Evolutionary conservation across 37 sponge, comb jelly and placozoan genomes (phyloP), one percentile per base, ranked within the genome.

Genomic region (Bolinopsis microptera): DNA sequence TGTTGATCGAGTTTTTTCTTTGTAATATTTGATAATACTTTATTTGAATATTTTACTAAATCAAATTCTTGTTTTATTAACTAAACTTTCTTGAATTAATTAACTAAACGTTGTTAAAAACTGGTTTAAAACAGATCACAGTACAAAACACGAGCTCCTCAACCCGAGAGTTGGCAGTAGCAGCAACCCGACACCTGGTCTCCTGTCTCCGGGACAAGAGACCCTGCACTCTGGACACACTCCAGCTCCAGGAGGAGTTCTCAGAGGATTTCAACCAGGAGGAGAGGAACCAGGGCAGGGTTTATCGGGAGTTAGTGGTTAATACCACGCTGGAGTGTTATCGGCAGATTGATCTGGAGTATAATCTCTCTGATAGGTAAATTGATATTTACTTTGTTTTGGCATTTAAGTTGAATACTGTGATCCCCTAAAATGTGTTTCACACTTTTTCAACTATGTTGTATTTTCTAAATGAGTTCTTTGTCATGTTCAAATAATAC

Each of bases 141-240:
- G 90, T 86, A 0, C 61, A 41, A 1, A 86, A 86, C 61, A 86
- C 90, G 1, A 28, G 48, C 16, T 40, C 34, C 1, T 39, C 90
- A 5, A 86, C 90, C 26, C 41, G 90, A 25, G 40, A 18, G 1
- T 1, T 86, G 39, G 90, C 90, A n/a, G 90, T 48, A 13, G 61
- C 61, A 23, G 90, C 90, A 2, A 26, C 90, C 1, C 9, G 48
- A 41, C 90, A 86, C 61, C 41, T 86, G 30, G 90, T 86, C 36
- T 26, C 41, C 21, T 86, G 90, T 39, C 0, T 86, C 61, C 40
- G 90, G 25, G 90, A 86, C 61, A 22, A 38, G 80, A 2, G 36
- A 35, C 80, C 80, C 32, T 27, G 27, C 80, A 32, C 80, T 32
- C 0, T 77, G 27, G 80, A 77, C 35, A 77, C 80, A 35, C 80